Conservation (phyloP, 2,797 vertebrate genomes). For the Pseudomugil gertrudae region DNA sequence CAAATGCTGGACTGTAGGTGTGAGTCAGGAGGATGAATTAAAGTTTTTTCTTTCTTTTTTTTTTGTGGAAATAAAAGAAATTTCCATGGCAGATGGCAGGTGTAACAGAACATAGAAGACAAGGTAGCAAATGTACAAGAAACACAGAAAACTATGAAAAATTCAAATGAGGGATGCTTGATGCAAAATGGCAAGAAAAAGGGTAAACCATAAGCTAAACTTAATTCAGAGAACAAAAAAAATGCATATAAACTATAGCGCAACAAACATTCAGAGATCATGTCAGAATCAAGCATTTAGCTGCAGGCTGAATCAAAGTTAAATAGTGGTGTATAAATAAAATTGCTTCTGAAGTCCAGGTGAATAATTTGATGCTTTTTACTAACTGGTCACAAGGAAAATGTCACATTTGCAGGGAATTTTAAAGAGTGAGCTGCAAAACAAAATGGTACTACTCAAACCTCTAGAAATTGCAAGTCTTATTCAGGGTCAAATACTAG, state of each 20-base stretch:
- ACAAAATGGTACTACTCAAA: neutral
- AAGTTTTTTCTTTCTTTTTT: too few species aligned
- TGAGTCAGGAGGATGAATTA: too few species aligned
- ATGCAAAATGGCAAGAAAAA: too few species aligned
- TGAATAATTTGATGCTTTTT: slow-evolving; percentile 7
- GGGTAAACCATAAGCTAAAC: too few species aligned
- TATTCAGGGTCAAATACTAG: neutral
- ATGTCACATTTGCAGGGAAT: neutral
- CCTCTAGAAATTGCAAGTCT: neutral
- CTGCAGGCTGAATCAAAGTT: neutral
- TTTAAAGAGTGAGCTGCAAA: neutral
- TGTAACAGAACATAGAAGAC: too few species aligned
- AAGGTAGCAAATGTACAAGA: too few species aligned
- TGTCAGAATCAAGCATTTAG: neutral
- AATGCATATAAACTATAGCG: neutral
- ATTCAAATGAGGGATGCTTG: too few species aligned
- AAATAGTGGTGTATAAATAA: neutral
- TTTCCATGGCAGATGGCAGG: too few species aligned
- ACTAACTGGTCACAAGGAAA: slow-evolving; percentile 7
- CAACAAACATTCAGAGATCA: neutral
- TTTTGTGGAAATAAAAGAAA: too few species aligned
- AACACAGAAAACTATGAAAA: too few species aligned
- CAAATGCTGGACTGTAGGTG: too few species aligned
- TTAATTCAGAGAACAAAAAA: too few species aligned
- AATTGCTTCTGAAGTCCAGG: neutral